Evolutionary conservation across 2,797 vertebrate species (phyloP), one percentile per base, ranked within the genome.

Genomic region (Tokudaia tokunoshimensis): DNA sequence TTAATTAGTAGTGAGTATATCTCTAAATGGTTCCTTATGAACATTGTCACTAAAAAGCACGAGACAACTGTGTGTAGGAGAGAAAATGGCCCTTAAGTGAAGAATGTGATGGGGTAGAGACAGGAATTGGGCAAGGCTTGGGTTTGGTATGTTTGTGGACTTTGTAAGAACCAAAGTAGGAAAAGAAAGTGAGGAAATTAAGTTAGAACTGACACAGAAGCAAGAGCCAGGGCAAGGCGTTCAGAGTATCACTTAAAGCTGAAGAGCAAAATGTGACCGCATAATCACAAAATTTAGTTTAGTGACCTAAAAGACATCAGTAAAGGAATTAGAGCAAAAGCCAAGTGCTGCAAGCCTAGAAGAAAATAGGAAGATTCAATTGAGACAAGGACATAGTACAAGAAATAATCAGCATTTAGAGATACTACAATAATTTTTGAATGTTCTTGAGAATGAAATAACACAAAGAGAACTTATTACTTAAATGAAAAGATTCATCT

Each of bases 401-500:
- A 50, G n/a, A n/a, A 86, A 85, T 31, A 41, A 55, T 34, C 78
- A 74, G 19, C 41, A n/a, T 86, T 31, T 74, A 75, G 29, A 95
- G 37, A 3, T 37, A 83, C 29, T 65, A 63, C 0, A 63, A 1
- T 1, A 75, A 75, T 63, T 89, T 94, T 34, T 92, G 26, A 83
- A 95, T 91, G 34, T 67, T 44, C 8, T n/a, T 83, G 22, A 79
- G 15, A 85, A 86, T 70, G 3, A 57, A 61, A 8, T 75, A 89
- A 82, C 67, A 91, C 24, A 89, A n/a, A 55, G 12, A 91, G 10
- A 74, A 79, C 78, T 74, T 94, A 37, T 78, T 22, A 91, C 91
- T 94, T 24, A 82, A 81, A 63, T 55, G 29, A 82, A 44, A 34
- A 34, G 22, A 57, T 95, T 87, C 1, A 67, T 81, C 59, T 37